These are phyloP conservation scores for Brienomyrus longianalis DNA, from an alignment of 2,113 vertebrate species.

Conservation along the genomic window DNA sequence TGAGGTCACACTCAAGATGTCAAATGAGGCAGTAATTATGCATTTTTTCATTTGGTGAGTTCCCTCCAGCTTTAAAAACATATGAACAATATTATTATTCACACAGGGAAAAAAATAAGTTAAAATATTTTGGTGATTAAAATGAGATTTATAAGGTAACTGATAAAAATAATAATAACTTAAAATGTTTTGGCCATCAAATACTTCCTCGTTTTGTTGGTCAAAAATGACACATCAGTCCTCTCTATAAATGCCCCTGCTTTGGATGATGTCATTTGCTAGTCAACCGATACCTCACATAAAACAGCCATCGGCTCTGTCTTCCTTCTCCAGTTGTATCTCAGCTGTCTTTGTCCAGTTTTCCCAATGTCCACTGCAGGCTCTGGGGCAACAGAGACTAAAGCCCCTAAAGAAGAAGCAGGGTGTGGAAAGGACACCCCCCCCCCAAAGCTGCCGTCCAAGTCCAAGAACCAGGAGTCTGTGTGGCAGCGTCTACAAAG, in stretches of 20 bases:
- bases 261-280: slow-evolving; percentile 26
- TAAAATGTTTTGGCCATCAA: slow-evolving; percentile 57
- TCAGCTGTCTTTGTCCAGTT: neutral
- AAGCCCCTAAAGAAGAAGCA: neutral
- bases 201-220: slow-evolving; percentile 35
- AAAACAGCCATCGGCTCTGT: neutral
- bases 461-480: neutral
- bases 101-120: slow-evolving; percentile 32
- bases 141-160: slow-evolving; percentile 43
- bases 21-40: slow-evolving; percentile 38
- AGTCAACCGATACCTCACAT: slow-evolving; percentile 30
- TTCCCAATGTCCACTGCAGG: neutral
- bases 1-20: slow-evolving; percentile 29
- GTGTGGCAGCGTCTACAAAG: slow-evolving; percentile 21
- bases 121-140: slow-evolving; percentile 41
- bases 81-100: slow-evolving; percentile 48
- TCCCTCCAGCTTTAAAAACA: slow-evolving; percentile 44
- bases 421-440: neutral
- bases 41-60: slow-evolving; percentile 25
- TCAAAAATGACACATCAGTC: slow-evolving; percentile 22
- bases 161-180: slow-evolving; percentile 50
- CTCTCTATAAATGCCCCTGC: slow-evolving; percentile 32
- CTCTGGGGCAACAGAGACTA: neutral
- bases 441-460: neutral
- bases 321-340: neutral